Evolutionary conservation across 2,888 invertebrate genomes (phyloP).

Genomic region (Bombylius discolor): DNA sequence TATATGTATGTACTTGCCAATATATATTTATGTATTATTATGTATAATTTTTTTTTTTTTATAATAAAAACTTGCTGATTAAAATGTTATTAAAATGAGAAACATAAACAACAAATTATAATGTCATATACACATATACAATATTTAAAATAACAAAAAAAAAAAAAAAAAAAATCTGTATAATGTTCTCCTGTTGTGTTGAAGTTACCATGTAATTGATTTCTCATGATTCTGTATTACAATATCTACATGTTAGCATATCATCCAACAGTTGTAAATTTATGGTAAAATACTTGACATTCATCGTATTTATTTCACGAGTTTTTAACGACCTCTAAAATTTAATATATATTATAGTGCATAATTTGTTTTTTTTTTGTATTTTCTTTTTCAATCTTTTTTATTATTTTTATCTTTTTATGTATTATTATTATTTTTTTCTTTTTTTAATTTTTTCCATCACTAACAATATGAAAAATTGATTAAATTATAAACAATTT

Average conservation of each 20-base stretch:
- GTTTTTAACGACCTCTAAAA: neutral
- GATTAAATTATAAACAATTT: neutral
- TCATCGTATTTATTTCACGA: neutral
- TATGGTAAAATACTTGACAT: neutral
- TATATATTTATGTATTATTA: neutral
- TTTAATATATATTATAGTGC: neutral
- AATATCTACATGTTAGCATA: neutral
- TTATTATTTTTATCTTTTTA: too few relatives aligned
- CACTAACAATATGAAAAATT: neutral
- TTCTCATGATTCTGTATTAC: constrained; percentile 6
- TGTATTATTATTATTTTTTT: neutral
- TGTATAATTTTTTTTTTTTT: too few relatives aligned
- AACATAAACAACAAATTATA: constrained; percentile 2
- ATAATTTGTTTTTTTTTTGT: too few relatives aligned
- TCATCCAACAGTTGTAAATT: neutral
- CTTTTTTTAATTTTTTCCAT: neutral
- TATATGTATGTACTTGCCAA: constrained; percentile 5
- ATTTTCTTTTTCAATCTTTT: too few relatives aligned
- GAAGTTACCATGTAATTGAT: constrained; percentile 9
- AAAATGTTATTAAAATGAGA: constrained; percentile 2
- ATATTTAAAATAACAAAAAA: neutral
- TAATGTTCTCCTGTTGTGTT: constrained; percentile 3
- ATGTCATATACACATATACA: neutral
- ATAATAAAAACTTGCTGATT: neutral
- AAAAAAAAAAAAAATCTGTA: neutral